These are phyloP conservation scores for Ctenochaetus hawaiiensis DNA, from an alignment of 2,797 vertebrate species.

Conservation along the genomic window DNA sequence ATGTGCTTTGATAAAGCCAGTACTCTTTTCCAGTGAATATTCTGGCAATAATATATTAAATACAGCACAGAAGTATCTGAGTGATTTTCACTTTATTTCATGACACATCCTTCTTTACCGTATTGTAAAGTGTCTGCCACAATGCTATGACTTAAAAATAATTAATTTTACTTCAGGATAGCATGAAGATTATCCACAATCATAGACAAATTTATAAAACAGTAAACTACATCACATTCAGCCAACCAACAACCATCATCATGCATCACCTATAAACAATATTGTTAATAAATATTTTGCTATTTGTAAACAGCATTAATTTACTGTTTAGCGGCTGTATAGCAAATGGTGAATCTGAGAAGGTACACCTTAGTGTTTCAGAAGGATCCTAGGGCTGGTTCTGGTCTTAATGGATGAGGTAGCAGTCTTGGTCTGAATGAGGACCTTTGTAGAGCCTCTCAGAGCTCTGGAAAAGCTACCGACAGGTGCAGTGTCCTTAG, in stretches of 20 bases:
- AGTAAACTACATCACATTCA: conserved; percentile 1
- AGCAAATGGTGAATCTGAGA: neutral
- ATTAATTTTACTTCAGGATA: neutral
- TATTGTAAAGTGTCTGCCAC: neutral
- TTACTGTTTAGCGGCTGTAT: neutral
- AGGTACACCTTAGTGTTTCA: conserved; percentile 45
- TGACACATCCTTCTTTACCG: neutral
- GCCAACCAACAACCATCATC: conserved; percentile 6
- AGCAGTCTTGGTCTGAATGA: conserved; percentile 88
- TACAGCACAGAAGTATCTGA: neutral
- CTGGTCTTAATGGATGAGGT: conserved; percentile 73
- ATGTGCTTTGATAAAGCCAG: conserved; percentile 18
- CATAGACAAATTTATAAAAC: conserved; percentile 6
- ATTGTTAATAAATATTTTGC: neutral
- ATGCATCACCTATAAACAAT: neutral
- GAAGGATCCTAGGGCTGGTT: conserved; percentile 60
- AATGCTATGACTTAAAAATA: neutral
- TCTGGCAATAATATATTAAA: conserved; percentile 15
- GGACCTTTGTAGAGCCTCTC: conserved; percentile 86
- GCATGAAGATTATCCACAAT: neutral
- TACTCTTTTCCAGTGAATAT: neutral
- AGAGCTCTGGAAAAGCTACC: conserved; percentile 49
- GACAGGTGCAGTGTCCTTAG: conserved; percentile 20
- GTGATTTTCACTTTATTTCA: neutral
- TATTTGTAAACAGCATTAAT: neutral